Evolutionary conservation across 2,888 invertebrate species (phyloP), one percentile per base, ranked within the genome.

Genomic region (Chelonus formosanus): DNA sequence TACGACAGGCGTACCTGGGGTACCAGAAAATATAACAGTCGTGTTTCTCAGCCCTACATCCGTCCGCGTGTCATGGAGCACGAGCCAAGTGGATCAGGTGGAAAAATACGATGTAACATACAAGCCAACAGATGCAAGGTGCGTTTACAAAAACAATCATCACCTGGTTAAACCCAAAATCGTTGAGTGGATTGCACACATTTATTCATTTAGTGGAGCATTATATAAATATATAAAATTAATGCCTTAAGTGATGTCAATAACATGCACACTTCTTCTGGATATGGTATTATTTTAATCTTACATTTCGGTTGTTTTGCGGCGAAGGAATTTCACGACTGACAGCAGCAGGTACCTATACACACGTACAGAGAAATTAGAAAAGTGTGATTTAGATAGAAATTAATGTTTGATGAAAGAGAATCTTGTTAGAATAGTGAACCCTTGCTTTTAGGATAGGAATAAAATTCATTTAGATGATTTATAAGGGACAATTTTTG

Each of bases 71-170:
- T 92, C 93, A 73, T 95, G 95, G 95, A 92, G 92, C 74, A 93
- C 92, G 68, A 90, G 92, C 76, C 82, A 83, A 66, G 89, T 91
- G 72, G 92, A 92, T 78, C 88, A 91, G 76, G 91, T 93, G 71
- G 94, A 95, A 81, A 95, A 94, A 85, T 95, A 94, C 87, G 94
- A 95, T 86, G 94, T 95, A 84, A 94, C 92, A 31, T 95, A 95
- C 85, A 95, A 94, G 83, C 95, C 95, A 56, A 92, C 94, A 58
- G 93, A 94, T 86, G 94, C 94, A 86, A 95, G 94, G 95, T 95
- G 92, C 90, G 89, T 83, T 34, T 45, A 32, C 4, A 55, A 10
- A 10, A 36, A 55, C 36, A 55, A 43, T 4, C 32, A 47, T 32
- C 40, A 40, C 6, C 5, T 40, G 40, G 6, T 40, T 40, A 40